Base-by-base conservation (phyloP, 2,113 vertebrate species). In the Oncorhynchus nerka region DNA sequence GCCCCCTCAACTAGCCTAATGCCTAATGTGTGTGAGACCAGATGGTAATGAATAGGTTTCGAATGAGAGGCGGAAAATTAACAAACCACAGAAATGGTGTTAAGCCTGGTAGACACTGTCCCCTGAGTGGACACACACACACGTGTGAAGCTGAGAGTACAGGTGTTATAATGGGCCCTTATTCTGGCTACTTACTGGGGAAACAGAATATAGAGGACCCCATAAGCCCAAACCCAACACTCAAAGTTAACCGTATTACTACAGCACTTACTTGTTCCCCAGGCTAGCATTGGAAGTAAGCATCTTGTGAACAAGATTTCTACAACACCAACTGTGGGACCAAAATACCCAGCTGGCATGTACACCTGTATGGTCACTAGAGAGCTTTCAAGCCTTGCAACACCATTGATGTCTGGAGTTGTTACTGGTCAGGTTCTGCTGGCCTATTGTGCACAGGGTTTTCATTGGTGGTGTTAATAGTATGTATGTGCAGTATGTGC, bases 341-440 rank as follows among this genome's bases (percentile, higher is more conserved):
- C 24, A 22, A 78, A 78, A 77, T 77, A 70, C 61, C 82, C 16
- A 62, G 79, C 74, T 73, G 84, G 72, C 83, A 81, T 83, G 75
- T 84, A 76, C 75, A 86, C 74, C 59, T 57, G 55, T 79, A 76
- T 81, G 76, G 86, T 87, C 90, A 85, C 86, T 88, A 85, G 90
- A 83, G 89, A 87, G 88, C 83, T 84, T 81, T 88, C 85, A 89
- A 83, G 83, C 78, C 75, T 79, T 72, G 74, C 76, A 39, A 39
- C 73, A 57, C 24, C 59, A 5, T 30, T 20, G 70, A 51, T 5
- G 45, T 55, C 22, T 48, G 24, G 24, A 68, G 69, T 74, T 68
- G 68, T 82, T 82, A 78, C 86, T 76, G 74, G 74, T 80, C 84
- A 81, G 84, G 85, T 86, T 77, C 75, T 74, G 30, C 48, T 6